These are phyloP conservation scores for Drosophila cracens DNA, from an alignment of 2,888 invertebrate genomes.

Conservation along the genomic window DNA sequence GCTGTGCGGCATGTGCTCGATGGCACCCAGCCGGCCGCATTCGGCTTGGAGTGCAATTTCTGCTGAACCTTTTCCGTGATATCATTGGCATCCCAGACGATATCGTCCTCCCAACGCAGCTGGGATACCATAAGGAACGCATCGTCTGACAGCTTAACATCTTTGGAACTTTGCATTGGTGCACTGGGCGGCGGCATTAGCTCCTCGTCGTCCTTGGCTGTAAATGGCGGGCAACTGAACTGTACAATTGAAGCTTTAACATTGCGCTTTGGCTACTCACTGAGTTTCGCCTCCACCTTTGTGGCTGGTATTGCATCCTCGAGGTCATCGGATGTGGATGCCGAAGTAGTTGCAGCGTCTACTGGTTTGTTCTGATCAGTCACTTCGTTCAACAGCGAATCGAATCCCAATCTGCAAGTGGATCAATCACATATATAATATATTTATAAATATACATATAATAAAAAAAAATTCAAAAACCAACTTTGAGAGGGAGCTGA, in stretches of 20 bases:
- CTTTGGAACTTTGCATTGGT: slow-evolving; percentile 67
- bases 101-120: slow-evolving; percentile 98
- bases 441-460: background rate
- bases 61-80: slow-evolving; percentile 96
- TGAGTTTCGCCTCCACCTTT: slow-evolving; percentile 77
- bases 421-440: background rate
- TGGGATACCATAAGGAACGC: slow-evolving; percentile 98
- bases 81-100: slow-evolving; percentile 99
- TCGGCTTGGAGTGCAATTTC: slow-evolving; percentile 94
- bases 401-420: slow-evolving; percentile 88
- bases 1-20: slow-evolving; percentile 92
- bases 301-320: slow-evolving; percentile 83
- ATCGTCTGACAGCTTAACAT: slow-evolving; percentile 88
- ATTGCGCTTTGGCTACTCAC: slow-evolving; percentile 39
- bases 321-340: slow-evolving; percentile 67
- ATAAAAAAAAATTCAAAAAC: slow-evolving; percentile 60
- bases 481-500: slow-evolving; percentile 90
- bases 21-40: slow-evolving; percentile 98
- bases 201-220: slow-evolving; percentile 87
- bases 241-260: background rate
- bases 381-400: slow-evolving; percentile 92
- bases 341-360: background rate
- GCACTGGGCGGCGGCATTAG: slow-evolving; percentile 94
- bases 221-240: background rate
- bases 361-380: slow-evolving; percentile 85